These are phyloP conservation scores for Sinocyclocheilus maitianheensis DNA, from an alignment of 2,113 vertebrate genomes.

Conservation along the genomic window DNA sequence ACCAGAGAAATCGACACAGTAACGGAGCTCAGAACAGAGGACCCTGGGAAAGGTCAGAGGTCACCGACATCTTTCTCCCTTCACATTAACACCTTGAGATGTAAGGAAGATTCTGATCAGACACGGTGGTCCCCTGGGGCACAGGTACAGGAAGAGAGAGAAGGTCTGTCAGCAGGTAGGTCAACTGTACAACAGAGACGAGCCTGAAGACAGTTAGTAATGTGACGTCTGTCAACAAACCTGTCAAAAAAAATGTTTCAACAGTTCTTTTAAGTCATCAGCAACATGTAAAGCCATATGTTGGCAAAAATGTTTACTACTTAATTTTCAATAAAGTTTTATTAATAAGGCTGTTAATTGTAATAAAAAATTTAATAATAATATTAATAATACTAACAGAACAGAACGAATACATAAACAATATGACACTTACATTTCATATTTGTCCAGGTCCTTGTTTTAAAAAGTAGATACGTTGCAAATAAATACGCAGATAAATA, in stretches of 20 bases:
- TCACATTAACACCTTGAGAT: conserved; percentile 44
- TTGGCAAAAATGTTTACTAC: neutral
- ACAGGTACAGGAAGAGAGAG: conserved; percentile 33
- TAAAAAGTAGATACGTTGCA: conserved; percentile 48
- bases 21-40: conserved; percentile 7
- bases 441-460: conserved; percentile 70
- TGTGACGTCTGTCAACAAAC: neutral
- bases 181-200: conserved; percentile 43
- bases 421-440: conserved; percentile 80
- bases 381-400: neutral
- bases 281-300: neutral
- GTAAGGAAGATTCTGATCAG: conserved; percentile 40
- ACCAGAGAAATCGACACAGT: conserved; percentile 27
- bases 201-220: neutral
- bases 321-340: neutral
- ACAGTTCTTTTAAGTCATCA: neutral
- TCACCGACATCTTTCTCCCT: conserved; percentile 13
- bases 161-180: conserved; percentile 68
- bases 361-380: too few relatives aligned
- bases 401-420: neutral
- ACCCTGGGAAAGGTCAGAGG: conserved; percentile 52
- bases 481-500: conserved; percentile 53
- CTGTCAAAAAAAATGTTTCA: neutral
- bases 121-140: conserved; percentile 11
- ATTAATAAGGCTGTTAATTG: too few relatives aligned